Evolutionary conservation across 1,140 invertebrate species (phyloP), one percentile per base, ranked within the genome.

Genomic region (Drosophila tsacasi): DNA sequence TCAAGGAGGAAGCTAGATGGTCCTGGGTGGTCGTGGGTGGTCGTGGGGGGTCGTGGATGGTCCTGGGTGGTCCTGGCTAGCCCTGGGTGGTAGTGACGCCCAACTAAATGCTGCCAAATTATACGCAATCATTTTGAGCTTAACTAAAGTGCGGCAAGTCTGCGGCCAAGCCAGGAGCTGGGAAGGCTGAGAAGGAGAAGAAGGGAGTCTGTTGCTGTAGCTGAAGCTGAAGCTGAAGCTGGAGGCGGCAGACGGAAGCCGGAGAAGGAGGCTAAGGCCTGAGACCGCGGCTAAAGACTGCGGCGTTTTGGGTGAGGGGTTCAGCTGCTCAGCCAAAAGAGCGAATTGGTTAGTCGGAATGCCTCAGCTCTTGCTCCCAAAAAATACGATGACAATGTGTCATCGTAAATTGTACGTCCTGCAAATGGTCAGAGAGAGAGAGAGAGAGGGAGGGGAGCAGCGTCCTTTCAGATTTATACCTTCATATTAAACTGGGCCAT

Each of bases 71-170:
- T 2, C 19, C 37, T 17, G 21, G 21, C 5, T 21, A 15, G 44
- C 44, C 44, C 21, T 3, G 52, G 27, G 42, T 19, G 39, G 27
- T 3, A 30, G 49, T 42, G 32, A 32, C 27, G 52, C 44, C 52
- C 76, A 59, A 62, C 81, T 85, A 81, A 90, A 83, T 81, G 76
- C 76, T 74, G 69, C 71, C 76, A 83, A 90, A 85, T 90, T 90
- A 91, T 85, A 91, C 69, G 79, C 73, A 77, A 80, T 91, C 82
- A 85, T 76, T 83, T 82, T 60, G 50, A 78, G 86, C 78, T 85
- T 83, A 84, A 79, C 76, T 77, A 66, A 90, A 81, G 67, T 79
- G 68, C 63, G 76, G 62, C 64, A 49, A 67, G 85, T 71, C 60
- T 55, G 63, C 54, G 69, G 65, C 78, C 62, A 57, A 60, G 55